These are phyloP conservation scores for Lates calcarifer DNA, from an alignment of 2,113 vertebrate genomes.

Conservation along the genomic window DNA sequence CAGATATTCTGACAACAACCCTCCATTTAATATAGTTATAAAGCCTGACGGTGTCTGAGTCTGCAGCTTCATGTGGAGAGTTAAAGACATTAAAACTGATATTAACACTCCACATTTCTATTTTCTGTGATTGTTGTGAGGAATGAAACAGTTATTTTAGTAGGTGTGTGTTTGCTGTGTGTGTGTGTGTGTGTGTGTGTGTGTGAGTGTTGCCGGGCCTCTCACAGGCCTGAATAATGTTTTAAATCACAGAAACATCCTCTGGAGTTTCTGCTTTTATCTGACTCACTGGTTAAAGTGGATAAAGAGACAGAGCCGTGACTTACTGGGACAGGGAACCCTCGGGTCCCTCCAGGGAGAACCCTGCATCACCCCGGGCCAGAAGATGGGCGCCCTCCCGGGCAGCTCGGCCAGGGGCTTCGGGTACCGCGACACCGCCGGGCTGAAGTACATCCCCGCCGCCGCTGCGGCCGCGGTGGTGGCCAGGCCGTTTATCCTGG, in stretches of 20 bases:
- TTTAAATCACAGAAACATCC: not conserved
- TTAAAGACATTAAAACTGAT: no score
- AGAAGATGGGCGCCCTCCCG: constrained; percentile 96
- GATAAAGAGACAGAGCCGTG: not conserved
- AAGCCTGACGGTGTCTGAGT: no score
- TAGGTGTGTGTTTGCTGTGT: no score
- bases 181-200: not conserved
- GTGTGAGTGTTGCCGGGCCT: not conserved
- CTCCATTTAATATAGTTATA: no score
- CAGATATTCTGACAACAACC: no score
- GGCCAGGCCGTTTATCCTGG: constrained; percentile 92
- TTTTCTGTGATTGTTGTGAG: no score
- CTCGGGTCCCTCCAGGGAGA: constrained; percentile 97
- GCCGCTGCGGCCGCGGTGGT: constrained; percentile 84
- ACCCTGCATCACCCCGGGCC: constrained; percentile 96
- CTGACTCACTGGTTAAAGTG: no score
- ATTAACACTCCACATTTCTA: no score
- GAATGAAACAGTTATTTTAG: no score
- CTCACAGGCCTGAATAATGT: not conserved
- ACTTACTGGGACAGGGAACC: constrained; percentile 91
- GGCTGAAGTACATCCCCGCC: constrained; percentile 95
- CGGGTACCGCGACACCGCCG: constrained; percentile 93
- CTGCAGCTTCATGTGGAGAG: no score
- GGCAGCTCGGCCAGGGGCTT: constrained; percentile 97
- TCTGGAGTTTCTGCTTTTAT: no score